Evolutionary conservation across 1,140 invertebrate species (phyloP).

Genomic region (Solenopsis fugax): DNA sequence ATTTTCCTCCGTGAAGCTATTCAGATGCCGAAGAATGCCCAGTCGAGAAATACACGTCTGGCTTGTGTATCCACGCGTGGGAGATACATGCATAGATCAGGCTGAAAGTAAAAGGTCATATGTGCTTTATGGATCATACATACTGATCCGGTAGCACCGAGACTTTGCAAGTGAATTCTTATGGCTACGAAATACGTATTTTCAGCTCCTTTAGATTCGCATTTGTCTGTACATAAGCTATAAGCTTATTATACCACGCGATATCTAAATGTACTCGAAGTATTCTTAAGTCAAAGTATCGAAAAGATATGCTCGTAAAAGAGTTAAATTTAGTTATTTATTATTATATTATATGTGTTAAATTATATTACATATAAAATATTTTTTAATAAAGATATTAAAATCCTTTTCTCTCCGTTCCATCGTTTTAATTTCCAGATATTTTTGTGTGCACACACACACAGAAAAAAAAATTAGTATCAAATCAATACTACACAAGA

Average conservation of each 20-base stretch:
- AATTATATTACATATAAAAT: background rate
- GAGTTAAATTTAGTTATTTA: background rate
- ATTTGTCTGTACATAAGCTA: background rate
- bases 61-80: conserved; percentile 40
- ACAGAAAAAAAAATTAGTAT: too few relatives aligned
- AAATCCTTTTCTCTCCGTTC: background rate
- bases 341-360: background rate
- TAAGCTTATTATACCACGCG: background rate
- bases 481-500: too few relatives aligned
- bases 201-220: background rate
- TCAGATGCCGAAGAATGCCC: conserved; percentile 75
- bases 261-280: background rate
- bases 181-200: background rate
- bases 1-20: conserved; percentile 79
- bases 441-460: background rate
- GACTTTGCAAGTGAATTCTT: background rate
- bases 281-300: background rate
- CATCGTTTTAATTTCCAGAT: background rate
- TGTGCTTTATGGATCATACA: conserved; percentile 28
- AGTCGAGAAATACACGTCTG: conserved; percentile 13
- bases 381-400: background rate
- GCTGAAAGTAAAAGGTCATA: conserved; percentile 26
- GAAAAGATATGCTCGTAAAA: background rate
- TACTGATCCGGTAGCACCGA: conserved; percentile 22
- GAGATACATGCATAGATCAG: conserved; percentile 42